Evolutionary conservation across 2,113 vertebrate species (phyloP).

Genomic region (Gracilinanus agilis): DNA sequence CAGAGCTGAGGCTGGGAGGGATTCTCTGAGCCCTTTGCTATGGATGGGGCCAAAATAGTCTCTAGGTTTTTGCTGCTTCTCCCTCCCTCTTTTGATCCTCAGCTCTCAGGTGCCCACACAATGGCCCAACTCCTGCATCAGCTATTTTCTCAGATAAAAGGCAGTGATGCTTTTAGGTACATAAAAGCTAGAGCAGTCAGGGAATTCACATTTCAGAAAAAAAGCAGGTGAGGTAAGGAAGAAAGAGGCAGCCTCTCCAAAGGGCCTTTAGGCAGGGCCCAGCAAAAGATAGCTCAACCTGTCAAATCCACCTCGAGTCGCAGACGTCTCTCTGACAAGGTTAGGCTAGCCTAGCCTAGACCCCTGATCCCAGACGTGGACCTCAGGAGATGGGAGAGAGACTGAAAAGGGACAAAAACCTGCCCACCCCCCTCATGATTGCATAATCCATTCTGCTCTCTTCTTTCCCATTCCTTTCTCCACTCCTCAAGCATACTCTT

Average conservation of each 20-base stretch:
- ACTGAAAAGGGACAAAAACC: background rate
- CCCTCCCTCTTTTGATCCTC: slow-evolving; percentile 69
- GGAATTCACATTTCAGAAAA: slow-evolving; percentile 71
- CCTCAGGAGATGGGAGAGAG: background rate
- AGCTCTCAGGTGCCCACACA: slow-evolving; percentile 17
- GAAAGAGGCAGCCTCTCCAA: slow-evolving; percentile 9
- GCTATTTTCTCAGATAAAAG: slow-evolving; percentile 84
- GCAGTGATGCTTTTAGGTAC: slow-evolving; percentile 78
- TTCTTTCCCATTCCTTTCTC: background rate
- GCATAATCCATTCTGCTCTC: background rate
- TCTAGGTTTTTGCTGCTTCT: slow-evolving; percentile 8
- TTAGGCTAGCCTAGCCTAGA: background rate
- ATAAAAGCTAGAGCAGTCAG: slow-evolving; percentile 72
- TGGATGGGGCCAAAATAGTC: slow-evolving; percentile 16
- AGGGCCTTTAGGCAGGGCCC: background rate
- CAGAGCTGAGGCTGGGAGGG: background rate
- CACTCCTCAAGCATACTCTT: background rate
- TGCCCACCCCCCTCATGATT: background rate
- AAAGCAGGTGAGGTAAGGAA: slow-evolving; percentile 1
- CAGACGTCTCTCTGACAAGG: background rate
- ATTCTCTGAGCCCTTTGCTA: slow-evolving; percentile 32
- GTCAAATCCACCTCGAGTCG: background rate
- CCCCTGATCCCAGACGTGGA: background rate
- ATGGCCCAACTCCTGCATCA: slow-evolving; percentile 67
- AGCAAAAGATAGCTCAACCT: background rate